These are phyloP conservation scores for Cephus pygmeus DNA, from an alignment of 2,888 invertebrate species.

Conservation along the genomic window DNA sequence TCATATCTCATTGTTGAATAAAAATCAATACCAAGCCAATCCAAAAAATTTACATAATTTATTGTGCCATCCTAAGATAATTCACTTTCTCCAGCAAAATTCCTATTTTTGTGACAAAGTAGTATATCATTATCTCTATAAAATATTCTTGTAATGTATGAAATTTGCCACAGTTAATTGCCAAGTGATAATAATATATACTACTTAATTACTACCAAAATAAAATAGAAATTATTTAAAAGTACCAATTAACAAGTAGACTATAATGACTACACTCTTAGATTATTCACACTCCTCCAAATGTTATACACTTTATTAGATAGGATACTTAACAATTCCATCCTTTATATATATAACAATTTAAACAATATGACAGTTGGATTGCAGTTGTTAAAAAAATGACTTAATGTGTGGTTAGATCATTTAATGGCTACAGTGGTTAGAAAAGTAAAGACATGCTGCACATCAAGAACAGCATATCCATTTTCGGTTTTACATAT, in stretches of 20 bases:
- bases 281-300: neutral
- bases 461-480: neutral
- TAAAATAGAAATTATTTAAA: neutral
- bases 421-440: neutral
- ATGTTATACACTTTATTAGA: neutral
- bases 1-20: neutral
- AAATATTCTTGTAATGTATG: neutral
- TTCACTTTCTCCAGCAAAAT: too few relatives aligned
- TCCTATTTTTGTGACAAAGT: neutral
- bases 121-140: neutral
- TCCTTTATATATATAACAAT: neutral
- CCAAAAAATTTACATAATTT: neutral
- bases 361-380: neutral
- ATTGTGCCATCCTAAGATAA: neutral
- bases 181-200: neutral
- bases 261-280: too few relatives aligned
- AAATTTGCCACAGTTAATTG: neutral
- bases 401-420: too few relatives aligned
- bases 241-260: neutral
- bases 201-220: neutral
- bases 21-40: neutral
- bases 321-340: neutral
- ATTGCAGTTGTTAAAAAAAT: neutral
- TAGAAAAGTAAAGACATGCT: neutral
- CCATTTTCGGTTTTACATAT: neutral